Conservation (phyloP, 2,888 invertebrate species). For the Pantelozetes paolii region DNA sequence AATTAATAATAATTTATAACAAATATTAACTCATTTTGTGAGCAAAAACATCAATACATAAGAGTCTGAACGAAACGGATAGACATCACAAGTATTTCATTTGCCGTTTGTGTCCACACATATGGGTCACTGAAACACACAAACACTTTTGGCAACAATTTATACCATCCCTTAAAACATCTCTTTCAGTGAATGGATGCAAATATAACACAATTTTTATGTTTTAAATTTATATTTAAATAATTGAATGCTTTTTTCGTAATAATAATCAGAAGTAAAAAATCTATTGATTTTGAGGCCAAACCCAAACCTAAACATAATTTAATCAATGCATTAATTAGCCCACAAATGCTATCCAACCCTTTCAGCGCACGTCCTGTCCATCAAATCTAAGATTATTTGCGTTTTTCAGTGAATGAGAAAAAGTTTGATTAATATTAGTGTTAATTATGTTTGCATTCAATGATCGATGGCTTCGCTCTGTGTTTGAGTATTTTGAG, state of each 20-base stretch:
- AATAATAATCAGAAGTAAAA: too few relatives aligned
- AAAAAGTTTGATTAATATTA: constrained; percentile 1
- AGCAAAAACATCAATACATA: constrained; percentile 5
- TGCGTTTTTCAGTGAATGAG: not conserved
- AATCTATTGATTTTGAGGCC: not conserved
- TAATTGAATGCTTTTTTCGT: too few relatives aligned
- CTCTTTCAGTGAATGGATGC: not conserved
- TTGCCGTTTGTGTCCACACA: not conserved
- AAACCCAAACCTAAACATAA: not conserved
- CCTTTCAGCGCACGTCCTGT: not conserved
- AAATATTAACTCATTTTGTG: constrained; percentile 20
- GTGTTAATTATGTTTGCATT: not conserved
- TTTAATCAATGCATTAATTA: not conserved
- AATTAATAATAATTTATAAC: not conserved
- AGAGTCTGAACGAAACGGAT: not conserved
- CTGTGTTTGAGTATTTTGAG: constrained; percentile 34
- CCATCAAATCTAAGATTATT: not conserved
- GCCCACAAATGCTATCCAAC: not conserved
- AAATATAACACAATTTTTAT: not conserved
- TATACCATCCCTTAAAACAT: not conserved
- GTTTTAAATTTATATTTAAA: not conserved
- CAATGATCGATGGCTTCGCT: not conserved
- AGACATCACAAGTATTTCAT: constrained; percentile 12
- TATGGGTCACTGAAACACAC: not conserved
- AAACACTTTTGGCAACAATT: not conserved